Conservation (phyloP, 2,113 vertebrate species). For the Mustelus asterias region DNA sequence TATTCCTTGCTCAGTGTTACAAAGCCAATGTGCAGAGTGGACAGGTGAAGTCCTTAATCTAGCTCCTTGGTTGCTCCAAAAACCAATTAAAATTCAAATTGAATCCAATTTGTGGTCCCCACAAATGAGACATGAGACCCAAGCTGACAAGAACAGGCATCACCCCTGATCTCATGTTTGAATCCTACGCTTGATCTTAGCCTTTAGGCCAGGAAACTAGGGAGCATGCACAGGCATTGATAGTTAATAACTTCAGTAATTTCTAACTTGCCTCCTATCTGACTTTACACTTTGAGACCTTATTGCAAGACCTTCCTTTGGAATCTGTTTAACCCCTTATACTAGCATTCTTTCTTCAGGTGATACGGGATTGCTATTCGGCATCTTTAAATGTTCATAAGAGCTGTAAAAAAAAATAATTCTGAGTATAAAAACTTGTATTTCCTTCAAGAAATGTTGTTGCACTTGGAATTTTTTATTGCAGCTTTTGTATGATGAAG, state of each 20-base stretch:
- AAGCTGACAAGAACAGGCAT: too few relatives aligned
- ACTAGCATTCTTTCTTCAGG: background rate
- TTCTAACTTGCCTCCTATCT: slow-evolving; percentile 51
- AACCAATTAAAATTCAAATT: too few relatives aligned
- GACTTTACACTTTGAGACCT: slow-evolving; percentile 22
- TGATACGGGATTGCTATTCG: background rate
- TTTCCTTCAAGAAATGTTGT: background rate
- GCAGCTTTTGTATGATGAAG: background rate
- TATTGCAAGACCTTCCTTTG: slow-evolving; percentile 38
- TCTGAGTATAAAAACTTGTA: background rate
- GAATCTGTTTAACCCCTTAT: background rate
- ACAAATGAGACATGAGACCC: too few relatives aligned
- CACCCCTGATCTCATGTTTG: too few relatives aligned
- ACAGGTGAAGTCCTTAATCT: too few relatives aligned
- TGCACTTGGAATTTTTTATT: background rate
- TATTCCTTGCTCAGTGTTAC: too few relatives aligned
- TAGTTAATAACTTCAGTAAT: slow-evolving; percentile 60
- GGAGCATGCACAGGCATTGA: slow-evolving; percentile 74
- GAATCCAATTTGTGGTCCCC: too few relatives aligned
- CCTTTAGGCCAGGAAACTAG: slow-evolving; percentile 47
- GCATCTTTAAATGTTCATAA: background rate
- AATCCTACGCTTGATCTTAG: too few relatives aligned
- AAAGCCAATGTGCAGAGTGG: too few relatives aligned
- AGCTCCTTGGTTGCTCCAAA: too few relatives aligned
- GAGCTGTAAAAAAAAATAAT: background rate